Percentiles rank a stretch among this genome's conserved stretches.
Conservation (phyloP, 2,797 vertebrate genomes). For the Ptychadena robeensis region DNA sequence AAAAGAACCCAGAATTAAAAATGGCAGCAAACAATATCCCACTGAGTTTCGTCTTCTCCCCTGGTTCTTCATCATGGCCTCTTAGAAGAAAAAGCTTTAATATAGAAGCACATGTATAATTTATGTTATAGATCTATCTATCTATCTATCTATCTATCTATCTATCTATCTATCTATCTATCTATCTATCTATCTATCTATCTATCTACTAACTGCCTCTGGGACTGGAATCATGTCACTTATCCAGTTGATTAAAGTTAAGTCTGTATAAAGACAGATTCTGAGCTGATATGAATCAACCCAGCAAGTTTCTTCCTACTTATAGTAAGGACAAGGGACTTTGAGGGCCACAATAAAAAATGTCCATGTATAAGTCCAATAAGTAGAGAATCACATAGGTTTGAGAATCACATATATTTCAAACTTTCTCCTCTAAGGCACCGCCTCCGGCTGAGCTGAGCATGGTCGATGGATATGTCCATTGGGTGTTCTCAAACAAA, state of each 20-base stretch:
- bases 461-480: too few species aligned
- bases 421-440: too few species aligned
- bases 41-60: neutral
- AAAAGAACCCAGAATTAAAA: neutral
- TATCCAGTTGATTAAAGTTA: neutral
- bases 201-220: neutral
- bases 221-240: neutral
- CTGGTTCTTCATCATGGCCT: neutral
- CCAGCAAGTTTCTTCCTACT: too few species aligned
- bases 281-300: too few species aligned
- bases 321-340: too few species aligned
- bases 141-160: conserved; percentile 20
- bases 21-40: neutral
- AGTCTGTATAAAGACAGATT: too few species aligned
- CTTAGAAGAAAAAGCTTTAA: neutral
- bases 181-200: conserved; percentile 15
- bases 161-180: conserved; percentile 15
- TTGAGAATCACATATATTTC: too few species aligned
- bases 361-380: too few species aligned
- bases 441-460: too few species aligned
- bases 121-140: neutral
- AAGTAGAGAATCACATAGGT: too few species aligned
- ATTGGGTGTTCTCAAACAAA: too few species aligned
- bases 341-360: too few species aligned
- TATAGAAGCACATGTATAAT: neutral